Base-by-base conservation (phyloP, 2,797 vertebrate species). In the Silurus aristotelis region DNA sequence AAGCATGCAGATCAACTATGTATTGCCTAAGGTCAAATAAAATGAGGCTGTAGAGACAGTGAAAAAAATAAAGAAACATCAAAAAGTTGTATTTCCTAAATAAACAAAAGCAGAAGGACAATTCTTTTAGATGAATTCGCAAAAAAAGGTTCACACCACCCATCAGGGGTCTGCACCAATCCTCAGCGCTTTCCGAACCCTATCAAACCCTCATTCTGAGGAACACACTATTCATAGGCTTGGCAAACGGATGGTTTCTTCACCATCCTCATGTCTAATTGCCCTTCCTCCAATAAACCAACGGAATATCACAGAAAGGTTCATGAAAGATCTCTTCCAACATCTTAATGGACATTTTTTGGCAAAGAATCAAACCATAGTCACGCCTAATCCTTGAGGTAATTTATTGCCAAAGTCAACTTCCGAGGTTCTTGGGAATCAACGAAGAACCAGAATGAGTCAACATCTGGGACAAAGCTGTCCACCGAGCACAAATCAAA, bases 401-500 rank as follows among this genome's bases (percentile, higher is more conserved):
- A 38, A 20, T 12, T 20, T 20, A 63, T n/a, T 8, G 4, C 56
- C 8, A 38, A 9, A 13, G 19, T 22, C 17, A 20, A 5, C n/a
- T 55, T 56, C 25, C 19, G 17, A 48, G 43, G 8, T 81, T 63
- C 52, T 22, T n/a, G 6, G 66, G 19, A 72, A 72, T 84, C 56
- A 79, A n/a, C 27, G 48, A 78, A 3, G 22, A 58, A 17, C 19
- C 14, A 12, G n/a, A 3, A 8, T 25, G 63, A 27, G 72, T 60
- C 52, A 86, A 70, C 63, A 76, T 82, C 15, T 67, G 71, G 70
- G 79, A 75, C 79, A 61, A 83, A 83, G 80, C 80, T 67, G 72
- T 82, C 25, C 6, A 22, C 12, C 10, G 48, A 27, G 19, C 72
- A n/a, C 56, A 83, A 79, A 86, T 78, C 64, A 86, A 83, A 31